phyloP scores from a whole-genome alignment of 1,140 invertebrate species.

The Luehdorfia chinensis region DNA sequence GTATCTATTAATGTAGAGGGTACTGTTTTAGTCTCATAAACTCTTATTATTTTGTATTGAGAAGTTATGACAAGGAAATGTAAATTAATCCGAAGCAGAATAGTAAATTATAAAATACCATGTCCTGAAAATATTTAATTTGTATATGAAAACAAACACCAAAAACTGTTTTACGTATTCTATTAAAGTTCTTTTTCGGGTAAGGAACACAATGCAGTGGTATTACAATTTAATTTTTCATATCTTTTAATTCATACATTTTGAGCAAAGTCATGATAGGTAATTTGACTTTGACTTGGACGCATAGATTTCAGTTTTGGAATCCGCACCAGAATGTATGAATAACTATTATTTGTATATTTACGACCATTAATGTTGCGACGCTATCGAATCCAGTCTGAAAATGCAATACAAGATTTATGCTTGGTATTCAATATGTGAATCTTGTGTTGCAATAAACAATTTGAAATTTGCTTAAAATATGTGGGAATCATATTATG shows the following conservation, averaged over 20 bases:
- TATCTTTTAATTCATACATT: too few relatives aligned
- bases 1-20: neutral
- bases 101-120: too few relatives aligned
- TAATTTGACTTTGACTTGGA: too few relatives aligned
- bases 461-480: slow-evolving; percentile 6
- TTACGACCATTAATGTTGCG: slow-evolving; percentile 29
- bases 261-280: too few relatives aligned
- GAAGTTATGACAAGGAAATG: too few relatives aligned
- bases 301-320: slow-evolving; percentile 29
- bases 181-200: too few relatives aligned
- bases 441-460: slow-evolving; percentile 27
- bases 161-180: too few relatives aligned
- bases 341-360: slow-evolving; percentile 42
- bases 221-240: too few relatives aligned
- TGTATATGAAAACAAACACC: too few relatives aligned
- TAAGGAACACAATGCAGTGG: too few relatives aligned
- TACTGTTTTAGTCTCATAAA: neutral
- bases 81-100: slow-evolving; percentile 19
- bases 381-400: slow-evolving; percentile 27
- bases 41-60: too few relatives aligned
- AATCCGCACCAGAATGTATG: slow-evolving; percentile 28
- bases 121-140: too few relatives aligned
- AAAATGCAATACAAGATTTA: slow-evolving; percentile 31
- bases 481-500: slow-evolving; percentile 5
- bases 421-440: slow-evolving; percentile 33